Percentiles rank a stretch among this genome's conserved stretches.
Conservation (phyloP, 2,888 invertebrate species). For the Odiellus spinosus region DNA sequence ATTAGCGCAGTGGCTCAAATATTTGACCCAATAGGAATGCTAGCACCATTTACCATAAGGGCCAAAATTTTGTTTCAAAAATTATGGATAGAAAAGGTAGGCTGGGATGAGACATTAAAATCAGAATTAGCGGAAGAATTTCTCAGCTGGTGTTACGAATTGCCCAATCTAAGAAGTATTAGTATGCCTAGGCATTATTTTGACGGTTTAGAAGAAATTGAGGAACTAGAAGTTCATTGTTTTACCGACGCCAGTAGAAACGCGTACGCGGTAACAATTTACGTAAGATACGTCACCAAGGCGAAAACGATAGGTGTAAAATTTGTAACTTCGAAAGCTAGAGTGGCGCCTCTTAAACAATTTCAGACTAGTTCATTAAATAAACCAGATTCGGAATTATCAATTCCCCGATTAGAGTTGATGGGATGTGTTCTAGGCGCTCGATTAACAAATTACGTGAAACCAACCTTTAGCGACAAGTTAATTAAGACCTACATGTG, state of each 20-base stretch:
- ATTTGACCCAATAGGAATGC: too few relatives aligned
- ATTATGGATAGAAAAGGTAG: too few relatives aligned
- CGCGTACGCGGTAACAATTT: slow-evolving; percentile 19
- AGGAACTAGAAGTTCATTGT: slow-evolving; percentile 3
- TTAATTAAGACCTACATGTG: slow-evolving; percentile 7
- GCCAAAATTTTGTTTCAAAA: too few relatives aligned
- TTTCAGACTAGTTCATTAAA: too few relatives aligned
- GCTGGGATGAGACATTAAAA: too few relatives aligned
- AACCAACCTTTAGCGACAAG: not conserved
- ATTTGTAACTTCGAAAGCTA: not conserved
- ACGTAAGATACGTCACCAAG: slow-evolving; percentile 8
- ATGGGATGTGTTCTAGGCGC: slow-evolving; percentile 11
- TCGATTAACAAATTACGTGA: slow-evolving; percentile 1
- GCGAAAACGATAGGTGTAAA: slow-evolving; percentile 10
- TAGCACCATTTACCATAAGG: too few relatives aligned
- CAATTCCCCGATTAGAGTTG: slow-evolving; percentile 20
- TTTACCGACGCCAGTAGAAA: slow-evolving; percentile 20
- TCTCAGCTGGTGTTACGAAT: too few relatives aligned
- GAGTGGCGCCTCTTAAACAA: slow-evolving; percentile 19
- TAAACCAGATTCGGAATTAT: slow-evolving; percentile 1
- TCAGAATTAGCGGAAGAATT: too few relatives aligned
- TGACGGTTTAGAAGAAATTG: too few relatives aligned
- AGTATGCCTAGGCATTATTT: too few relatives aligned
- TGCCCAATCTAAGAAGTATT: too few relatives aligned
- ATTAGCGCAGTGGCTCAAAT: too few relatives aligned